Percentiles rank a stretch among this genome's conserved stretches.
These are phyloP conservation scores for Planococcus citri DNA, from an alignment of 1,140 invertebrate species.

Conservation along the genomic window DNA sequence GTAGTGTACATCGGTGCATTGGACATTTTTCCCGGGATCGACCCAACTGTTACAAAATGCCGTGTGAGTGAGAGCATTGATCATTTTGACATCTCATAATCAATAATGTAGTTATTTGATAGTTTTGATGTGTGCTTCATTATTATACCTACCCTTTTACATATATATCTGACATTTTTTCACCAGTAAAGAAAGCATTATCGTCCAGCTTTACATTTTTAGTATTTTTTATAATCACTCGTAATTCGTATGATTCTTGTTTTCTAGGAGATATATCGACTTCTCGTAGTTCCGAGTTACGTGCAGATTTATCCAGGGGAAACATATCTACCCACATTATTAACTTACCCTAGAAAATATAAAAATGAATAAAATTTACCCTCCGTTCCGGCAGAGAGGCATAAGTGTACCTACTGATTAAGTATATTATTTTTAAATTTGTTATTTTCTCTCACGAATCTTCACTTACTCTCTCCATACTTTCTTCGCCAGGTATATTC, in stretches of 20 bases:
- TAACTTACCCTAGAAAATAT: slow-evolving; percentile 50
- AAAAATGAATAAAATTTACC: background rate
- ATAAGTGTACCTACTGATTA: too few species aligned
- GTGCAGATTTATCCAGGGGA: slow-evolving; percentile 79
- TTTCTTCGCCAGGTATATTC: slow-evolving; percentile 76
- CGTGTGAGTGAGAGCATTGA: background rate
- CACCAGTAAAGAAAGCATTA: slow-evolving; percentile 81
- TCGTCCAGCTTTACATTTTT: slow-evolving; percentile 83
- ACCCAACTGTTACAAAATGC: slow-evolving; percentile 51
- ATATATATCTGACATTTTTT: slow-evolving; percentile 91
- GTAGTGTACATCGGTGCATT: slow-evolving; percentile 77
- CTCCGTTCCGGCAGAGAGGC: too few species aligned
- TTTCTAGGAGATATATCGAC: slow-evolving; percentile 78
- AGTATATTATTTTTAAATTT: too few species aligned
- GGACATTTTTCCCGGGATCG: slow-evolving; percentile 72
- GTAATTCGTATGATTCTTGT: slow-evolving; percentile 73
- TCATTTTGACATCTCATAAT: background rate
- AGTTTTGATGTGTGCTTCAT: too few species aligned
- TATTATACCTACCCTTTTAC: slow-evolving; percentile 68
- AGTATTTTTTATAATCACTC: slow-evolving; percentile 84
- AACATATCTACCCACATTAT: slow-evolving; percentile 94
- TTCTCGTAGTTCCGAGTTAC: slow-evolving; percentile 56
- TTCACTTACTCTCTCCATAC: slow-evolving; percentile 59
- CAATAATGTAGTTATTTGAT: too few species aligned
- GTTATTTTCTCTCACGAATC: too few species aligned